A percentile compares a stretch with the other conserved stretches of the same genome.
Evolutionary conservation across 2,797 vertebrate species (phyloP).

Genomic region (Brotula barbata): DNA sequence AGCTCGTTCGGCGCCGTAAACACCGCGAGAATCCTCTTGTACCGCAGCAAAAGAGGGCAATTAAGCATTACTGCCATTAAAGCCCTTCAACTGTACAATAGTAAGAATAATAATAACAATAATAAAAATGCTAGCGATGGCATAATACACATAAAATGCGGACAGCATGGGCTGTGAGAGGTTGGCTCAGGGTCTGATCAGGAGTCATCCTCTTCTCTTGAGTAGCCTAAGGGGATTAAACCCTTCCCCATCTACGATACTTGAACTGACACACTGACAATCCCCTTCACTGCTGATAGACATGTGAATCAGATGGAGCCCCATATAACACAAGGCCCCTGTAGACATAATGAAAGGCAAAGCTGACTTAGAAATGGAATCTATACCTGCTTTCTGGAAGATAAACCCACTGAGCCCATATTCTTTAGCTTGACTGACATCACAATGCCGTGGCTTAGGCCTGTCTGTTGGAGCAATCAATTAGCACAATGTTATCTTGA

Average conservation of each 20-base stretch:
- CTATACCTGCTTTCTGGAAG: constrained; percentile 29
- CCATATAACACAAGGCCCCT: constrained; percentile 19
- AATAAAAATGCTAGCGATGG: constrained; percentile 6
- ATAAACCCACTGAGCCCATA: constrained; percentile 51
- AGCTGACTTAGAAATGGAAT: constrained; percentile 57
- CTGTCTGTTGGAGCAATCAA: constrained; percentile 50
- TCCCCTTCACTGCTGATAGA: constrained; percentile 52
- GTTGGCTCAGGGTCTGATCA: constrained; percentile 33
- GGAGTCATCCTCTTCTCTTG: constrained; percentile 27
- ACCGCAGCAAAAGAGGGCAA: neutral
- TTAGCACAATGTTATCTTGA: constrained; percentile 60
- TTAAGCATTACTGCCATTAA: neutral
- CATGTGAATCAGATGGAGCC: constrained; percentile 47
- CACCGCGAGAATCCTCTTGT: constrained; percentile 9
- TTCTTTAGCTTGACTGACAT: constrained; percentile 54
- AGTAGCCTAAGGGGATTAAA: constrained; percentile 48
- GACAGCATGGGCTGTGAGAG: neutral
- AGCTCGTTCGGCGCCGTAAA: constrained; percentile 36
- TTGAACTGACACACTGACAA: constrained; percentile 51
- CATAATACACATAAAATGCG: constrained; percentile 13
- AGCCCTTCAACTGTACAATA: neutral
- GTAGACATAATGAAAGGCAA: constrained; percentile 41
- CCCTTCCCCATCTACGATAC: constrained; percentile 37
- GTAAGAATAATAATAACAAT: neutral
- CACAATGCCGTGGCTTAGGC: constrained; percentile 20